A percentile compares a stretch with the other conserved stretches of the same genome.
phyloP scores from a whole-genome alignment of 2,797 vertebrate genomes.

The Hydrophis major region DNA sequence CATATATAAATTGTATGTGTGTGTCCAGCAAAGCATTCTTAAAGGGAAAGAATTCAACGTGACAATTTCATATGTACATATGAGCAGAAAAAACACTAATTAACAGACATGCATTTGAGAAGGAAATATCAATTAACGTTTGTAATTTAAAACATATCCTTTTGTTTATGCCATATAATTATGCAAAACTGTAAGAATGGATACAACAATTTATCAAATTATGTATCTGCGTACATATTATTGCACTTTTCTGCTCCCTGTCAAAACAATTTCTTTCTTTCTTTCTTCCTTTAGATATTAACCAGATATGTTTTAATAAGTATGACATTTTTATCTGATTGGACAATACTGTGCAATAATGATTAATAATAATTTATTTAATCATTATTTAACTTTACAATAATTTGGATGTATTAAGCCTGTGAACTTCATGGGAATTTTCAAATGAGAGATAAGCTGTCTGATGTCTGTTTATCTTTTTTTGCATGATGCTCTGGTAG shows the following conservation, averaged over 20 bases:
- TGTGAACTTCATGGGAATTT: not conserved
- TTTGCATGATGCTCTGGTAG: not conserved
- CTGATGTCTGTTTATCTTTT: not conserved
- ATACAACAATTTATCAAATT: not conserved
- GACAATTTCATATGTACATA: not conserved
- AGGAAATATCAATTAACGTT: not conserved
- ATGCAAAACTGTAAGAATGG: not conserved
- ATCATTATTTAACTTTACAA: not conserved
- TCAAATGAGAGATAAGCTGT: not conserved
- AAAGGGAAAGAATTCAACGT: not conserved
- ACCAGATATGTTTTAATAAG: not conserved
- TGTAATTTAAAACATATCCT: not conserved
- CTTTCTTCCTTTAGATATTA: not conserved
- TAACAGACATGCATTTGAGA: not conserved
- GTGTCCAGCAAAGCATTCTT: not conserved
- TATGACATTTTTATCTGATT: not conserved
- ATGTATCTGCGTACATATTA: accelerated
- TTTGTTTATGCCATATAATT: not conserved
- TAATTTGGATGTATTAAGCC: not conserved
- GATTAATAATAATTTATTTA: not conserved
- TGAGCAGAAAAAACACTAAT: not conserved
- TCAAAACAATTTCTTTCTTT: not conserved
- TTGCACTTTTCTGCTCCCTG: not conserved
- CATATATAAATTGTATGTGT: not conserved
- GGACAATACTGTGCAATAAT: not conserved